These are phyloP conservation scores for Drosophila neonasuta DNA, from an alignment of 2,888 invertebrate genomes.

Conservation along the genomic window DNA sequence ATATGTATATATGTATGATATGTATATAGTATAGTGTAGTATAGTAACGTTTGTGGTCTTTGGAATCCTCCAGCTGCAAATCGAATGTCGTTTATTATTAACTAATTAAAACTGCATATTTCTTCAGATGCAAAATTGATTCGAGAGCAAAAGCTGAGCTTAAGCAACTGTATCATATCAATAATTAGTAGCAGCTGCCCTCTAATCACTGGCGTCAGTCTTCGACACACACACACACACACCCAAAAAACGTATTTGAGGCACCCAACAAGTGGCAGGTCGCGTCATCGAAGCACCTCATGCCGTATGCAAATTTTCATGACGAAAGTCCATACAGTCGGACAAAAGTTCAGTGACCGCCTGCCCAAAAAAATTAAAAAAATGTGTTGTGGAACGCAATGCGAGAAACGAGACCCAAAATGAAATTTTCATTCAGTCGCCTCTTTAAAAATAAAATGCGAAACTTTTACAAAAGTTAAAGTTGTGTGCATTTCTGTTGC, in stretches of 20 bases:
- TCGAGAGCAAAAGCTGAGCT: constrained; percentile 32
- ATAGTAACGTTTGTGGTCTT: constrained; percentile 44
- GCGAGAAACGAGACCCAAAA: constrained; percentile 28
- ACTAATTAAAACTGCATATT: constrained; percentile 77
- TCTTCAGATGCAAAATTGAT: constrained; percentile 66
- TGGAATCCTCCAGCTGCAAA: constrained; percentile 72
- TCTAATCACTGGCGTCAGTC: constrained; percentile 32
- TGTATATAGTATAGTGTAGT: constrained; percentile 8
- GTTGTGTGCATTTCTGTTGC: constrained; percentile 48
- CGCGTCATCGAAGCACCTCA: constrained; percentile 50
- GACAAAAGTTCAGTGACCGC: constrained; percentile 75
- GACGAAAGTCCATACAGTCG: constrained; percentile 74
- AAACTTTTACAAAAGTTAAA: constrained; percentile 69
- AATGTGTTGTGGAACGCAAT: constrained; percentile 14
- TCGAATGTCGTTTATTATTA: constrained; percentile 60
- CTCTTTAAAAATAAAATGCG: constrained; percentile 67
- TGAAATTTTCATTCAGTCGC: constrained; percentile 69
- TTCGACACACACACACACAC: too few relatives aligned
- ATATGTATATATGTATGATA: constrained; percentile 11
- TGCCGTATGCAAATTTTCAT: constrained; percentile 66
- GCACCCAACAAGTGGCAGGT: constrained; percentile 21
- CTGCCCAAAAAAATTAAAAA: constrained; percentile 4
- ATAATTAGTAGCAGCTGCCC: constrained; percentile 30
- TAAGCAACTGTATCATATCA: not conserved
- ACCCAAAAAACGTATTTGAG: too few relatives aligned